phyloP scores from a whole-genome alignment of 2,888 invertebrate genomes.

The Hypolimnas misippus region DNA sequence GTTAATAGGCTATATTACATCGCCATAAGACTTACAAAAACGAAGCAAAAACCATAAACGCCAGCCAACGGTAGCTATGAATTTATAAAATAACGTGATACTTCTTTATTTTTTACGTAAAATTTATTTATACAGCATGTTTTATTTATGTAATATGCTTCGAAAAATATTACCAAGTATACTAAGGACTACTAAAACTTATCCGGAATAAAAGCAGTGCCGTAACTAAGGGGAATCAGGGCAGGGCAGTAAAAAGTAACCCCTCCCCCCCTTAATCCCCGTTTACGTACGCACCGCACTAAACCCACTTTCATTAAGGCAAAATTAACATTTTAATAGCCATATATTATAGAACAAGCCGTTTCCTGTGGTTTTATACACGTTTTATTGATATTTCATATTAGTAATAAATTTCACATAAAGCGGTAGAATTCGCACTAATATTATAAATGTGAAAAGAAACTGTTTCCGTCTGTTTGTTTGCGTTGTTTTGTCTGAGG shows the following conservation, averaged over 20 bases:
- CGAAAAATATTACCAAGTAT: conserved; percentile 12
- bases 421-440: no score
- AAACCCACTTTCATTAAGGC: conserved; percentile 78
- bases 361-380: background rate
- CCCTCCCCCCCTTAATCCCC: conserved; percentile 71
- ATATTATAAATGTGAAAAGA: no score
- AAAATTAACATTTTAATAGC: conserved; percentile 82
- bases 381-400: background rate
- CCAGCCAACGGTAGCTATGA: no score
- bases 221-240: conserved; percentile 59
- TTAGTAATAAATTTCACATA: no score
- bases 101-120: no score
- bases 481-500: no score
- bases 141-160: no score
- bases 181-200: conserved; percentile 35
- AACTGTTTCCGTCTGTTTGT: background rate
- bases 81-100: no score
- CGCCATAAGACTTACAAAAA: no score
- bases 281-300: conserved; percentile 73
- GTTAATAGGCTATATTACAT: no score
- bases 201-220: conserved; percentile 38
- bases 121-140: no score
- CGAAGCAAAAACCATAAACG: no score
- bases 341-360: conserved; percentile 71
- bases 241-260: conserved; percentile 72